Percentiles rank a stretch among this genome's conserved stretches.
phyloP scores from a whole-genome alignment of 2,113 vertebrate species.

The Lanius collurio region DNA sequence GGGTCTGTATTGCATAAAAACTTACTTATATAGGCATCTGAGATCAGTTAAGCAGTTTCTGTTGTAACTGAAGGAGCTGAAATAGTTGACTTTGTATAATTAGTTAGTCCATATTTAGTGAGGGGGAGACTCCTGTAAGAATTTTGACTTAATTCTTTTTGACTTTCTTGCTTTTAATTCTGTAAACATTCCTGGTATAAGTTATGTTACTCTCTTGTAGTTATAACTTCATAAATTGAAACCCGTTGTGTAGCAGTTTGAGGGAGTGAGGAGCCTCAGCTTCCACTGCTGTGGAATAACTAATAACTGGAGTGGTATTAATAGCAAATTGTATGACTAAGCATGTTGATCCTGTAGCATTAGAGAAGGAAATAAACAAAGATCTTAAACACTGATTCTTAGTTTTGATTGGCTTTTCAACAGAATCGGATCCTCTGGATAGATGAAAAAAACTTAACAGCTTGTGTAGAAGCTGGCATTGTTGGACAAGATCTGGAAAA shows the following conservation, averaged over 20 bases:
- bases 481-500: conserved; percentile 96
- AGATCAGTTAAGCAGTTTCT: not conserved
- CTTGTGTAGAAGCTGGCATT: conserved; percentile 93
- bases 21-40: not conserved
- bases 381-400: not conserved
- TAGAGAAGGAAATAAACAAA: not conserved
- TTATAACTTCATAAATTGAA: not conserved
- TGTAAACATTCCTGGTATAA: not conserved
- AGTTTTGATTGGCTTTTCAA: conserved; percentile 6
- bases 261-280: not conserved
- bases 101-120: not conserved
- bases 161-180: not conserved
- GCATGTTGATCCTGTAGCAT: not conserved
- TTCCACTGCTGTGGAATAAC: not conserved
- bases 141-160: not conserved
- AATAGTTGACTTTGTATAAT: not conserved
- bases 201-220: not conserved
- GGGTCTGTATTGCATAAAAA: not conserved
- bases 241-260: not conserved
- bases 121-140: not conserved
- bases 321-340: not conserved
- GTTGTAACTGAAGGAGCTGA: not conserved
- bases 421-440: conserved; percentile 97
- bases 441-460: conserved; percentile 96
- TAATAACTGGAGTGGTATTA: not conserved